Base-by-base conservation (phyloP, 2,113 vertebrate species). In the Balaenoptera acutorostrata region DNA sequence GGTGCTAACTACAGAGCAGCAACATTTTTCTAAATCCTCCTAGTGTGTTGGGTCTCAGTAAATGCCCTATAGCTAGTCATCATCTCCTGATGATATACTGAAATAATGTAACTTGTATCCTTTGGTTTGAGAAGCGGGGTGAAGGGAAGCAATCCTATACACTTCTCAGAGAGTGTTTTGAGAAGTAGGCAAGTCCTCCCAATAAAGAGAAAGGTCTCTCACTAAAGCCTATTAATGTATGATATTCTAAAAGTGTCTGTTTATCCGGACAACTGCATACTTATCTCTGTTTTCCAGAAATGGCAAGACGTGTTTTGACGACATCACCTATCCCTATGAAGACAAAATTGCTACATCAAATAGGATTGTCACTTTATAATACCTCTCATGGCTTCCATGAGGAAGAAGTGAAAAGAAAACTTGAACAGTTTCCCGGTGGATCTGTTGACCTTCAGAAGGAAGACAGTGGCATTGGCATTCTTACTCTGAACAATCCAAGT, bases 401-500 rank as follows among this genome's bases (percentile, higher is more conserved):
- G 88, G 98, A 99, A 39, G 97, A 98, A 93, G 98, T 99, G 84
- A 99, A 98, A 97, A 98, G 98, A 93, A 99, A 99, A 92, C 99
- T 99, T 90, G 95, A 93, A 33, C 98, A 98, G 74, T 99, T 99
- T 97, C 83, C 98, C 74, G 99, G 99, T 89, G 99, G 99, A 92
- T 99, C 99, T 6, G 29, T 99, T 55, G 98, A 99, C 93, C 99
- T 99, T 85, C 98, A 98, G 97, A 99, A 99, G 97, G 98, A 99
- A 64, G 98, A 99, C 74, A 98, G 95, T 89, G 99, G 99, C 84
- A 98, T 99, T 71, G 99, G 99, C 11, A 98, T 99, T 78, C 98
- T 99, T 90, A 99, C 99, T 18, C 84, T 99, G 97, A 99, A 99
- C 98, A 99, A 99, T 97, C 99, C 99, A 0, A 98, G 98, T 75